Base-by-base conservation (phyloP, 2,797 vertebrate genomes). In the Heterohyrax brucei region DNA sequence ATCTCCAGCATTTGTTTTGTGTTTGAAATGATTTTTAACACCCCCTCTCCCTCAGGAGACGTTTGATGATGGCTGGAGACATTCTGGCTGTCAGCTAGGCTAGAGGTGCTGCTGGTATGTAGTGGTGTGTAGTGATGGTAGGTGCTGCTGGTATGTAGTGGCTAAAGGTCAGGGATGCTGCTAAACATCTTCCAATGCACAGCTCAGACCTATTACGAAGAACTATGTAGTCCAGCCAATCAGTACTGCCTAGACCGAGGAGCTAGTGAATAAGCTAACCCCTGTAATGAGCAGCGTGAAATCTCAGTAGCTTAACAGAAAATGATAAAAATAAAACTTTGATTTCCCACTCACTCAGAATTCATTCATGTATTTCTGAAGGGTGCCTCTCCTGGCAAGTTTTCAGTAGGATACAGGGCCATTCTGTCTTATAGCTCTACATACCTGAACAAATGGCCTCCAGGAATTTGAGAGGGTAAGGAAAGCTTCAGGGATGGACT, bases 281-380 rank as follows among this genome's bases (percentile, higher is more conserved):
- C 2, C 28, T 62, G 2, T 76, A 64, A 77, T 86, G 30, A 86
- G 7, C 50, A 82, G 53, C 44, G 50, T 79, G 28, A 82, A 64
- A 44, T 50, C 30, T 82, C 39, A 78, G 19, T 53, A 81, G 14
- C 26, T 84, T 87, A 62, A 82, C 21, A 59, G n/a, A 13, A 75
- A 76, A 76, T 46, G 26, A 82, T 7, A 70, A 76, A 62, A 53
- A 30, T 44, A 79, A 66, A 46, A 5, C 12, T 53, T 76, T 44
- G 39, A 64, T 72, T 53, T 92, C 62, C 56, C 50, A 72, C 48
- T 91, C 22, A 18, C 92, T 92, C n/a, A 68, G 2, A 91, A 86
- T 22, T 18, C 46, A 39, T 77, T n/a, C 33, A 50, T n/a, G 30
- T 21, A 1, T 85, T 92, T 92, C 39, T 26, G 39, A 83, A 78